A percentile compares a stretch with the other conserved stretches of the same genome.
phyloP scores from a whole-genome alignment of 2,888 invertebrate genomes.

The Villa cingulata region DNA sequence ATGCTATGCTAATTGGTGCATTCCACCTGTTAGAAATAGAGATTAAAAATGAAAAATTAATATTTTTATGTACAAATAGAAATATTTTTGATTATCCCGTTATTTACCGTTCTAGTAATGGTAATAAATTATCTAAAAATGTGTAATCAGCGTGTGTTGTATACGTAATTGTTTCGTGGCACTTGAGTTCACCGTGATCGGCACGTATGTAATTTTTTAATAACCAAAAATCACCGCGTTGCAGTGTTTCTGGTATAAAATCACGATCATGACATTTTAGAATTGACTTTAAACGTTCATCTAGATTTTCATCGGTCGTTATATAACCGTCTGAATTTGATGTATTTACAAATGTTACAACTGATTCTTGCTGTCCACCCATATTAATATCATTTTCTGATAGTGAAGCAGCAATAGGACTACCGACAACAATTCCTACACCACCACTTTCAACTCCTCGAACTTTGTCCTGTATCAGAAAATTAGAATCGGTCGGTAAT shows the following conservation, averaged over 20 bases:
- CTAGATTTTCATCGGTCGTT: conserved; percentile 32
- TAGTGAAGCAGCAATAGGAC: neutral
- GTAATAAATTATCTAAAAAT: conserved; percentile 78
- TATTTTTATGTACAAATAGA: too few species aligned
- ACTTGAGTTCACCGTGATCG: conserved; percentile 50
- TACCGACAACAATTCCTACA: neutral
- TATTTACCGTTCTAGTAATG: conserved; percentile 56
- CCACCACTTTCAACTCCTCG: neutral
- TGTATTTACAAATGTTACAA: conserved; percentile 23
- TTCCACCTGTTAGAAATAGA: conserved; percentile 47
- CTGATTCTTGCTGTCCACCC: conserved; percentile 3
- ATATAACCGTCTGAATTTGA: conserved; percentile 28
- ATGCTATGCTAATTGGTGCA: conserved; percentile 73
- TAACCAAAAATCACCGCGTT: conserved; percentile 77
- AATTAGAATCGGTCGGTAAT: conserved; percentile 17
- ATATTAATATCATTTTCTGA: too few species aligned
- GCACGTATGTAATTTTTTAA: conserved; percentile 74
- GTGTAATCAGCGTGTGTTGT: conserved; percentile 87
- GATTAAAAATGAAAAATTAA: neutral
- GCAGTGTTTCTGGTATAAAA: conserved; percentile 45
- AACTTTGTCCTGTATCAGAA: conserved; percentile 3
- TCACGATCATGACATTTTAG: conserved; percentile 52
- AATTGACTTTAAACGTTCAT: conserved; percentile 31
- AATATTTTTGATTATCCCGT: neutral
- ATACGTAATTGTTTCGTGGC: conserved; percentile 78